A percentile compares a stretch with the other conserved stretches of the same genome.
These are phyloP conservation scores for Pachyseris speciosa DNA, from an alignment of 64 coral and sea anemone genomes.

Conservation along the genomic window DNA sequence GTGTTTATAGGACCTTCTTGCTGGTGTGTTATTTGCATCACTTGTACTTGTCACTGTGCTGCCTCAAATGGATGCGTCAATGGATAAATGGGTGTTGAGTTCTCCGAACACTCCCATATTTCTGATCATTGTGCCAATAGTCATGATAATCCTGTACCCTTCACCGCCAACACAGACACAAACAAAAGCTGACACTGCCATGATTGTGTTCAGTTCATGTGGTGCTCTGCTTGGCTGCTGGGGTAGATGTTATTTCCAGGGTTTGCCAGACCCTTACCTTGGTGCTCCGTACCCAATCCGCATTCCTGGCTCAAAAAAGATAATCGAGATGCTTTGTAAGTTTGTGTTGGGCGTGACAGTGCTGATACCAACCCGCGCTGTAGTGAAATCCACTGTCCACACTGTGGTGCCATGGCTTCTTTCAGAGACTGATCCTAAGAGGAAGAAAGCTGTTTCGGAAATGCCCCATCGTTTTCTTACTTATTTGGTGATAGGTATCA, in stretches of 20 bases:
- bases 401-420: constrained; percentile 72
- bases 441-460: constrained; percentile 71
- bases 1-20: constrained; percentile 74
- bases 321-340: constrained; percentile 74
- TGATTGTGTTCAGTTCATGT: constrained; percentile 62
- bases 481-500: constrained; percentile 66
- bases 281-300: constrained; percentile 70
- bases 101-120: constrained; percentile 86
- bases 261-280: constrained; percentile 65
- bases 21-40: constrained; percentile 65
- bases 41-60: constrained; percentile 71
- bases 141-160: constrained; percentile 82
- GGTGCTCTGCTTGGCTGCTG: constrained; percentile 79
- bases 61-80: constrained; percentile 62
- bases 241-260: constrained; percentile 49
- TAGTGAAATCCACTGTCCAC: constrained; percentile 73
- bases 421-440: constrained; percentile 66
- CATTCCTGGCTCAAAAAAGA: constrained; percentile 59
- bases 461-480: constrained; percentile 83
- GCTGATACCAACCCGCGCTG: constrained; percentile 61
- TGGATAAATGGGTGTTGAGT: constrained; percentile 79
- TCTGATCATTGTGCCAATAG: constrained; percentile 69
- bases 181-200: constrained; percentile 83
- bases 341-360: constrained; percentile 82
- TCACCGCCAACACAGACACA: constrained; percentile 72